Base-by-base conservation (phyloP, 2,113 vertebrate species). In the Papio anubis region DNA sequence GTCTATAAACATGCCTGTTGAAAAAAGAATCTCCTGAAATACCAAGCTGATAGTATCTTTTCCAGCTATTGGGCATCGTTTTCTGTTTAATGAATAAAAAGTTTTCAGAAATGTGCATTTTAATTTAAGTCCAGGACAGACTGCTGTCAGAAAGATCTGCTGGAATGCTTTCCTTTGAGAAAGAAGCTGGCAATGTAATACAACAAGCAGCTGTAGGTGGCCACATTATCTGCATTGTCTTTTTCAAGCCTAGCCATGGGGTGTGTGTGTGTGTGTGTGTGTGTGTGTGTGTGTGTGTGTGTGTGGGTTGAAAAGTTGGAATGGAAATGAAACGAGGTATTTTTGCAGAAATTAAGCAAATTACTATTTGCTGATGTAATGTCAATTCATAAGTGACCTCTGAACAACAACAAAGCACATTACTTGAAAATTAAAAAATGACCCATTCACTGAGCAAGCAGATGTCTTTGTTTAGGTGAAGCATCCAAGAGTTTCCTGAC, bases 281-380 rank as follows among this genome's bases (percentile, higher is more conserved):
- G n/a, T n/a, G n/a, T n/a, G n/a, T 18, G 16, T 16, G 13, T 68
- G 10, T 61, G 30, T 84, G 5, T 48, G 30, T 30, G 5, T 25
- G 78, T 55, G 8, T 66, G 10, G 40, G 3, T 21, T 93, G 17
- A 25, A 70, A 88, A 88, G 32, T 73, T 92, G 85, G 73, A 96
- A 88, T 82, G 38, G 27, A 91, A 97, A 96, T 66, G 90, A 91
- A 96, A 72, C 8, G 92, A 97, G 48, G 92, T 5, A 79, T 98
- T 98, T 98, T 73, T 96, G 75, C 50, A 92, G 88, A 98, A 98
- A 98, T 98, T 95, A 97, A 97, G 95, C 83, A 97, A 96, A 96
- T 93, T 8, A 8, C 83, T 6, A 0, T 73, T 89, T 70, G 13
- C 85, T 68, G 92, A 95, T 92, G 30, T 9, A 38, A 91, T 84